phyloP scores from a whole-genome alignment of 2,888 invertebrate genomes.

The Xylophagus ater region DNA sequence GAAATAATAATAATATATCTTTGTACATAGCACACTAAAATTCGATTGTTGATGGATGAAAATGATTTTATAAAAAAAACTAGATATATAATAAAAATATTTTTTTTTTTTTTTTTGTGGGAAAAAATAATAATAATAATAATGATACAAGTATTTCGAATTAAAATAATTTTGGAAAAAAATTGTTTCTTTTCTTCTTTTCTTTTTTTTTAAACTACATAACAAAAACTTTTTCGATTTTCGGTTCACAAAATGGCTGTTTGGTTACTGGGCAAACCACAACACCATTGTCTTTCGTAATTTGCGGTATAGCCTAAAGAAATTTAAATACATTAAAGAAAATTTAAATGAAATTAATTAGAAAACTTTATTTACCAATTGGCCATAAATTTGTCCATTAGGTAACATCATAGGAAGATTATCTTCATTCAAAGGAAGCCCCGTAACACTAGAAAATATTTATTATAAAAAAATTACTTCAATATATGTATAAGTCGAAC shows the following conservation, averaged over 20 bases:
- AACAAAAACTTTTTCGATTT: conserved; percentile 93
- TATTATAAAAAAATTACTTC: conserved; percentile 4
- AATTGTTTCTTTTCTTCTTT: no score
- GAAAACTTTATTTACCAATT: conserved; percentile 49
- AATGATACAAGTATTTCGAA: no score
- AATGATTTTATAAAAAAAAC: no score
- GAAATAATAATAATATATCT: no score
- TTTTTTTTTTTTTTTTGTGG: no score
- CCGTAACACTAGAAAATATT: conserved; percentile 53
- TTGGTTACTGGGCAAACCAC: conserved; percentile 91
- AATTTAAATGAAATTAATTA: not conserved
- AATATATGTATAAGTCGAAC: no score
- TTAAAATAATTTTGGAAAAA: no score
- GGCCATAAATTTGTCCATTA: conserved; percentile 94
- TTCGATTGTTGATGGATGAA: no score
- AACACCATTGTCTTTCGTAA: conserved; percentile 88
- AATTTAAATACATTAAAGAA: conserved; percentile 12
- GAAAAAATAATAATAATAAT: no score
- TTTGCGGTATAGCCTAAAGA: conserved; percentile 71
- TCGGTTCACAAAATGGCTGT: conserved; percentile 79
- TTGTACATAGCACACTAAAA: no score
- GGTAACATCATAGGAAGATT: conserved; percentile 98
- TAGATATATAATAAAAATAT: no score
- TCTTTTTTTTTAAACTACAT: no score
- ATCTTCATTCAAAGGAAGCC: conserved; percentile 88